Conservation (phyloP, 1,140 invertebrate species). For the Choristoneura fumiferana region DNA sequence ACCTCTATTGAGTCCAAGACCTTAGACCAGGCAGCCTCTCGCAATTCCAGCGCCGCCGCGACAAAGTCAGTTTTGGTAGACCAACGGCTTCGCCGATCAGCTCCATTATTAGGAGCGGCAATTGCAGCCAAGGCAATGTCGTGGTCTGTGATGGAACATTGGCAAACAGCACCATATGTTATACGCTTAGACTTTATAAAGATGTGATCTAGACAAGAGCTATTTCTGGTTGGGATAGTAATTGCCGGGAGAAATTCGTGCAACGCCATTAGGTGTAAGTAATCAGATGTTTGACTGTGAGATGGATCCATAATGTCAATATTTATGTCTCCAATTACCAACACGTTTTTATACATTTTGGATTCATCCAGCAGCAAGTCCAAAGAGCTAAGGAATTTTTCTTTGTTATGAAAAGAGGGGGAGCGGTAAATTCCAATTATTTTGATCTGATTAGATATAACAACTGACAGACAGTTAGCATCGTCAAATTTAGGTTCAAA, state of each 20-base stretch:
- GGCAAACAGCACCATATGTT: not conserved
- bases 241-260: not conserved
- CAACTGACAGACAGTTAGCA: not conserved
- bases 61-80: not conserved
- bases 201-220: not conserved
- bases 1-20: not conserved
- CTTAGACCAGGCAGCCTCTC: not conserved
- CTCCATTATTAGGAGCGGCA: not conserved
- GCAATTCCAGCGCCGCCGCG: not conserved
- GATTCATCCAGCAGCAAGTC: not conserved
- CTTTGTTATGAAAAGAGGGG: not conserved
- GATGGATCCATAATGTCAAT: not conserved
- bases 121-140: not conserved
- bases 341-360: not conserved
- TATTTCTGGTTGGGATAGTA: not conserved
- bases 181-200: not conserved
- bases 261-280: not conserved
- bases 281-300: not conserved
- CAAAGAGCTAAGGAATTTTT: not conserved
- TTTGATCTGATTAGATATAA: not conserved
- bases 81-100: not conserved
- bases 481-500: not conserved
- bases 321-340: not conserved
- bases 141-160: not conserved
- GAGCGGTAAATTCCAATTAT: conserved; percentile 2